Base-by-base conservation (phyloP, 2,888 invertebrate species). In the Mimumesa dahlbomi region DNA sequence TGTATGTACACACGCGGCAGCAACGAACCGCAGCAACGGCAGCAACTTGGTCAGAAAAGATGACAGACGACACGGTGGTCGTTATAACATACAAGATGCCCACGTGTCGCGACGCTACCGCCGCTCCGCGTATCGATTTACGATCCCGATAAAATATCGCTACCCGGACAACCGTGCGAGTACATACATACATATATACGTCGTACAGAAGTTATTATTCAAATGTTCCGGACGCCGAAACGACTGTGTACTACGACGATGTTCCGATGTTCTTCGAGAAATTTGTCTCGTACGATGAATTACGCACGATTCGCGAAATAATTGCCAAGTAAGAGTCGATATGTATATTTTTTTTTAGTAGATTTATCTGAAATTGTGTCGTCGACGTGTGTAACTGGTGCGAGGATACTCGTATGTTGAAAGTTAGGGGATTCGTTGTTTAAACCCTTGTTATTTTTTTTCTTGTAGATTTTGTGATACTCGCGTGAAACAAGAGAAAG, bases 31-130 rank as follows among this genome's bases (percentile, higher is more conserved):
- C 19, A 19, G 11, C 36, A 14, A 22, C 14, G n/a, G 14, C 18
- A 45, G 5, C 52, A 34, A 6, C 25, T 9, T 21, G 29, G 40
- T 31, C 56, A 22, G 40, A 29, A 57, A 66, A 61, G 71, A 79
- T 75, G 77, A 77, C 73, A 76, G 73, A 68, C 78, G 76, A 81
- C 78, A 67, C 72, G 65, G 61, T 36, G 52, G 40, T 73, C 73
- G 63, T 81, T 70, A 58, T 58, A 63, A 61, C 59, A 42, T 71
- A 78, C 71, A 74, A 76, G 73, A 73, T 67, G 73, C 61, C 65
- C 65, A 42, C 65, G 68, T 69, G 72, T 76, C 68, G 68, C 62
- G 67, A 49, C 31, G 73, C 78, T 78, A 77, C 79, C 63, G 75
- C 58, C 50, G 40, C 29, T 25, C 29, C 59, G 62, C 64, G 69